These are phyloP conservation scores for Telenomus remus DNA, from an alignment of 1,140 invertebrate genomes.

Conservation along the genomic window DNA sequence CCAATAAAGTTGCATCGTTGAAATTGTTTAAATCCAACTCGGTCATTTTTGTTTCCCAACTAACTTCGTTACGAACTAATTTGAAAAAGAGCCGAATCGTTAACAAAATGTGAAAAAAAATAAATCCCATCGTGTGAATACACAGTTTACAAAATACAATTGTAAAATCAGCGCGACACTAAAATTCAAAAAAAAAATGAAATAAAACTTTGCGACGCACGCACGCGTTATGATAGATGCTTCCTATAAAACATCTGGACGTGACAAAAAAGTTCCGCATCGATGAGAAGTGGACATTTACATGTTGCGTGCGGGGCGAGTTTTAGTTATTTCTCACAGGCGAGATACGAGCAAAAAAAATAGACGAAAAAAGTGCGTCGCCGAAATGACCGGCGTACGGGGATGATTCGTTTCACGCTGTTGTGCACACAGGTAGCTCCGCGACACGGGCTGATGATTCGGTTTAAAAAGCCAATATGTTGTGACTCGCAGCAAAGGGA, in stretches of 20 bases:
- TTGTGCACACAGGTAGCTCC: constrained; percentile 43
- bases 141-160: constrained; percentile 31
- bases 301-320: constrained; percentile 43
- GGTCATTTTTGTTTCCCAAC: neutral
- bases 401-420: constrained; percentile 54
- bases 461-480: constrained; percentile 52
- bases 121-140: too few relatives aligned
- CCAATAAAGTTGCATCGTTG: too few relatives aligned
- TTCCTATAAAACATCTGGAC: constrained; percentile 57
- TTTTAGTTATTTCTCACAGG: constrained; percentile 54
- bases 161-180: constrained; percentile 25
- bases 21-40: too few relatives aligned
- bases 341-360: too few relatives aligned
- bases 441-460: constrained; percentile 50
- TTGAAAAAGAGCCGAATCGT: constrained; percentile 23
- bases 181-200: constrained; percentile 33
- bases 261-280: constrained; percentile 57
- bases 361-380: constrained; percentile 45
- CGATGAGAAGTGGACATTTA: constrained; percentile 58
- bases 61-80: constrained; percentile 25
- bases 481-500: constrained; percentile 48
- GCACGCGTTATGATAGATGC: constrained; percentile 54
- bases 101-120: neutral
- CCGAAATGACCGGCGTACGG: constrained; percentile 34
- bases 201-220: constrained; percentile 33